Evolutionary conservation across 2,113 vertebrate species (phyloP).

Genomic region (Petaurus breviceps): DNA sequence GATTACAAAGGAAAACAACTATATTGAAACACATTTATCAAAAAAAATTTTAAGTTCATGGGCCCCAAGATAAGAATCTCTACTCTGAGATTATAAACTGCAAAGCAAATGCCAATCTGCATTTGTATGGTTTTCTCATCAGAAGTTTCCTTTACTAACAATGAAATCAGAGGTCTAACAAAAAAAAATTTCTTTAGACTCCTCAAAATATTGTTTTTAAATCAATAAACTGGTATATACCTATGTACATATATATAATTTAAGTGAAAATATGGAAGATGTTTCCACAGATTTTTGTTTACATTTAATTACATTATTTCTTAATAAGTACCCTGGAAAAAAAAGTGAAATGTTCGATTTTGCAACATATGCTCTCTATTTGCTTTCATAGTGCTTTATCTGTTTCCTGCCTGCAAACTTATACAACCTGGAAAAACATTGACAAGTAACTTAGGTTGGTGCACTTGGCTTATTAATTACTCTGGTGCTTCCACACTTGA

Average conservation of each 20-base stretch:
- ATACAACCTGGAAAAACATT: conserved; percentile 19
- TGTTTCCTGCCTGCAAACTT: conserved; percentile 11
- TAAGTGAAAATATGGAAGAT: not conserved
- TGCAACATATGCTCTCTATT: not conserved
- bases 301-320: not conserved
- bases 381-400: conserved; percentile 16
- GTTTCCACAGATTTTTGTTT: conserved; percentile 13
- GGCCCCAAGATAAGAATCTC: not conserved
- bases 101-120: not conserved
- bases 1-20: not conserved
- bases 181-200: not conserved
- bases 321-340: not conserved
- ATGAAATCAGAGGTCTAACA: not conserved
- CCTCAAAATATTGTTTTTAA: not conserved
- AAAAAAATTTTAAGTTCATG: not conserved
- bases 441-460: not conserved
- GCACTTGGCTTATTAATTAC: not conserved
- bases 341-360: conserved; percentile 20
- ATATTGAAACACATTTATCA: not conserved
- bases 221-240: not conserved
- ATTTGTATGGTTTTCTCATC: not conserved
- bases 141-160: no score
- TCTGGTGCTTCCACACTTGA: not conserved
- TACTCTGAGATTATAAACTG: not conserved
- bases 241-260: not conserved